A percentile compares a stretch with the other conserved stretches of the same genome.
These are phyloP conservation scores for Cydia fagiglandana DNA, from an alignment of 1,140 invertebrate species.

Conservation along the genomic window DNA sequence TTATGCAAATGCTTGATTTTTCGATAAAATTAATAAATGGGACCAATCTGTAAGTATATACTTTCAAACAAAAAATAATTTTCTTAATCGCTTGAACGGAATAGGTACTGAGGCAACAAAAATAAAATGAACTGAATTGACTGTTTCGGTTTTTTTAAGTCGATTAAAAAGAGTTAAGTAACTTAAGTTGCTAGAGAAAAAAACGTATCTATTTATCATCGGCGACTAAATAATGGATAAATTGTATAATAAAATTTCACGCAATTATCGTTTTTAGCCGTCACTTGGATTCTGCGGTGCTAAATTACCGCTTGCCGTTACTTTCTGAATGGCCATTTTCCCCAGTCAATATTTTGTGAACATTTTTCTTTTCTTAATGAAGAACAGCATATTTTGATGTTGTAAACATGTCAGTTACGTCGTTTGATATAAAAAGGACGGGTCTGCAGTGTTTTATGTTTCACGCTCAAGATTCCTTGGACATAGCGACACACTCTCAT, in stretches of 20 bases:
- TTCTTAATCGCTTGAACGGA: too few species aligned
- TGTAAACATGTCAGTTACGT: not conserved
- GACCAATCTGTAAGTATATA: too few species aligned
- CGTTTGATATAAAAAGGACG: not conserved
- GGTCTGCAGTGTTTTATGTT: not conserved
- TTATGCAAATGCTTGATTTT: too few species aligned
- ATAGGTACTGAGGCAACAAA: too few species aligned
- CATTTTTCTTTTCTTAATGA: not conserved
- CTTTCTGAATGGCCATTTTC: not conserved
- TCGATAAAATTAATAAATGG: too few species aligned
- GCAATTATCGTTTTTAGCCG: constrained; percentile 4
- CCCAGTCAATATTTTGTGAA: not conserved
- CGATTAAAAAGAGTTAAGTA: too few species aligned
- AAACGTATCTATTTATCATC: not conserved
- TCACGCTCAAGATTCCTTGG: not conserved
- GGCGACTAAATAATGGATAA: not conserved
- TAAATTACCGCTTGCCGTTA: not conserved
- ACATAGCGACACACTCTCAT: not conserved
- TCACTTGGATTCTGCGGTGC: not conserved
- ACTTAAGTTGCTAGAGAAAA: too few species aligned
- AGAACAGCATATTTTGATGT: not conserved
- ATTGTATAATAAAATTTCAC: not conserved
- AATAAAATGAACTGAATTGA: too few species aligned
- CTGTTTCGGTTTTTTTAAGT: too few species aligned
- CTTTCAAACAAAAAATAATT: too few species aligned